Evolutionary conservation across 2,113 vertebrate genomes (phyloP).

Genomic region (Ophthalmolycus amberensis): DNA sequence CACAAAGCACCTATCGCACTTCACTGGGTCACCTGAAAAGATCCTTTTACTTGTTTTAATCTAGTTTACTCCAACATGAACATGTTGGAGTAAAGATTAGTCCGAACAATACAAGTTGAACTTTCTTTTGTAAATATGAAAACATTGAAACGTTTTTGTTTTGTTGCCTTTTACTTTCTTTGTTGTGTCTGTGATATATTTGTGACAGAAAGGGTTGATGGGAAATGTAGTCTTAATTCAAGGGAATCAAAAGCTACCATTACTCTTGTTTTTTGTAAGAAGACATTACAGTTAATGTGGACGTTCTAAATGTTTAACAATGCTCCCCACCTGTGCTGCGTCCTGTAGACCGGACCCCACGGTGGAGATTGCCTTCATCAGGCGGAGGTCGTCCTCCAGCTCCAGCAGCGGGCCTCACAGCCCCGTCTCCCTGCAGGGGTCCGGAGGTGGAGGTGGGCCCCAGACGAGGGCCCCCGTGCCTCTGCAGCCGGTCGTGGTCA

Average conservation of each 20-base stretch:
- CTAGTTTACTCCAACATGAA: no score
- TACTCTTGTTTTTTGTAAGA: not conserved
- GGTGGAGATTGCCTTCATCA: slow-evolving; percentile 94
- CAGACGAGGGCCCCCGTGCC: slow-evolving; percentile 58
- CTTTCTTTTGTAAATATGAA: no score
- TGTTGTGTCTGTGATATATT: not conserved
- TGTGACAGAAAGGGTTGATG: not conserved
- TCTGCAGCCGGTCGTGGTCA: slow-evolving; percentile 56
- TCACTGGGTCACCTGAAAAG: no score
- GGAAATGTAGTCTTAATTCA: not conserved
- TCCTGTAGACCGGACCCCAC: slow-evolving; percentile 86
- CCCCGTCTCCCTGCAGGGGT: slow-evolving; percentile 71
- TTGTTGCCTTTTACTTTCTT: no score
- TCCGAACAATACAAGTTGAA: no score
- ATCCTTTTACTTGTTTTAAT: no score
- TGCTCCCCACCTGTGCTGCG: no score
- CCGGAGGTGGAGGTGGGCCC: slow-evolving; percentile 44
- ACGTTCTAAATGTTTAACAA: not conserved
- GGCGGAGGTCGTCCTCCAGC: slow-evolving; percentile 77
- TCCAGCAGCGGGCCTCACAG: slow-evolving; percentile 80
- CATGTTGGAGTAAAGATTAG: no score
- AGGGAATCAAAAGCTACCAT: not conserved
- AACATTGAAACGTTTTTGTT: no score
- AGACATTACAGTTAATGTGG: not conserved
- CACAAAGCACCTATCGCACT: no score